These are phyloP conservation scores for Siniperca knerii DNA, from an alignment of 2,113 vertebrate genomes.

Conservation along the genomic window DNA sequence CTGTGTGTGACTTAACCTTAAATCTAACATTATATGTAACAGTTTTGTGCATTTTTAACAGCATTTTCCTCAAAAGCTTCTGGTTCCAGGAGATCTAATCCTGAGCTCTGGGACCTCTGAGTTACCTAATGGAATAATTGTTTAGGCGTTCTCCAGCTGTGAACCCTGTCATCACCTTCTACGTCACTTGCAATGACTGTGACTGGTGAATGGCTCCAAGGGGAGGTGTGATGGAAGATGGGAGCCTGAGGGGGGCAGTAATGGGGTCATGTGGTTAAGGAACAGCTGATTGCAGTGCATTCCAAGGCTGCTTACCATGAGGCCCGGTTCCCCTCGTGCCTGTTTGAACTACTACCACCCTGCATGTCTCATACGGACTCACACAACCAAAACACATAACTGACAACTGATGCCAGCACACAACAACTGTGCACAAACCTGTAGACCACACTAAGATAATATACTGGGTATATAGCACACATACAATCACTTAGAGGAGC, in stretches of 20 bases:
- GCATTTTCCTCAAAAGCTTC: background rate
- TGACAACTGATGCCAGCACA: background rate
- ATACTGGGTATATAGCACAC: background rate
- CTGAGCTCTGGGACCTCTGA: background rate
- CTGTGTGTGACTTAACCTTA: background rate
- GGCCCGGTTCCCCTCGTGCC: conserved; percentile 24
- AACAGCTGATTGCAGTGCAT: conserved; percentile 65
- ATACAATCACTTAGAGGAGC: background rate
- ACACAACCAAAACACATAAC: background rate
- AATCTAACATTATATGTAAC: background rate
- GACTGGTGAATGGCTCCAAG: background rate
- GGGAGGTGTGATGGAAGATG: conserved; percentile 37
- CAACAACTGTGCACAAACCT: background rate
- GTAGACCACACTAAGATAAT: background rate
- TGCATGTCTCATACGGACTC: conserved; percentile 5
- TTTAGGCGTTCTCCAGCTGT: conserved; percentile 7
- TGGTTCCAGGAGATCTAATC: conserved; percentile 2
- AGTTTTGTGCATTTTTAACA: background rate
- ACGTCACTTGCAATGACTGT: background rate
- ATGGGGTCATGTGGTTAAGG: conserved; percentile 51
- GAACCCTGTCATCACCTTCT: conserved; percentile 1
- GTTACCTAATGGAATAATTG: conserved; percentile 9
- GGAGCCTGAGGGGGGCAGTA: conserved; percentile 23
- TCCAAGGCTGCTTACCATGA: conserved; percentile 61
- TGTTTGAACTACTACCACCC: conserved; percentile 8